phyloP scores from a whole-genome alignment of 2,113 vertebrate species.

The Aythya baeri region DNA sequence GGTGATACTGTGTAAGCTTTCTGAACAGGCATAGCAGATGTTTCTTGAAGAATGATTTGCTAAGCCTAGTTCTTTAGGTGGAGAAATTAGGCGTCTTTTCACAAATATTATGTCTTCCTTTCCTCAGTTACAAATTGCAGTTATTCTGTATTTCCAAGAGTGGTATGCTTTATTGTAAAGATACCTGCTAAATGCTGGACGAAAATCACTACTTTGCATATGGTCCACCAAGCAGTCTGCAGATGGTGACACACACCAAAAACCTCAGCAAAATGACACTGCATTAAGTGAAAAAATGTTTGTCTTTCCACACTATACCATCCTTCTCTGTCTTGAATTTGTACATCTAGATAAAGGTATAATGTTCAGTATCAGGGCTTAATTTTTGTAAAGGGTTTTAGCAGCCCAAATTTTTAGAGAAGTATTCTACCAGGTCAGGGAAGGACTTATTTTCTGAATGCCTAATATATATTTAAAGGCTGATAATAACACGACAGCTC shows the following conservation, averaged over 20 bases:
- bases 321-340: not conserved
- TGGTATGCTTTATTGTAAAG: not conserved
- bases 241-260: not conserved
- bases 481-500: slow-evolving; percentile 11
- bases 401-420: not conserved
- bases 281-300: not conserved
- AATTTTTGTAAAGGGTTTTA: not conserved
- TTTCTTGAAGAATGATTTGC: not conserved
- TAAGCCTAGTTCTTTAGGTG: not conserved
- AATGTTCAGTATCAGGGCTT: not conserved
- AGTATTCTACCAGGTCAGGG: not conserved
- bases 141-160: not conserved
- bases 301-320: not conserved
- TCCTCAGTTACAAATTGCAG: not conserved
- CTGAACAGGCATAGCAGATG: not conserved
- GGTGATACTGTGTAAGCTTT: not conserved
- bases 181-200: not conserved
- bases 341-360: not conserved
- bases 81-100: not conserved
- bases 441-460: slow-evolving; percentile 46
- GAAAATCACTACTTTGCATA: not conserved
- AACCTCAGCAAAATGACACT: not conserved
- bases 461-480: slow-evolving; percentile 3
- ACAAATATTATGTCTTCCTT: not conserved
- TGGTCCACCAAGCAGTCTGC: not conserved